Evolutionary conservation across 2,797 vertebrate genomes (phyloP), one percentile per base, ranked within the genome.

Genomic region (Hydrophis major): DNA sequence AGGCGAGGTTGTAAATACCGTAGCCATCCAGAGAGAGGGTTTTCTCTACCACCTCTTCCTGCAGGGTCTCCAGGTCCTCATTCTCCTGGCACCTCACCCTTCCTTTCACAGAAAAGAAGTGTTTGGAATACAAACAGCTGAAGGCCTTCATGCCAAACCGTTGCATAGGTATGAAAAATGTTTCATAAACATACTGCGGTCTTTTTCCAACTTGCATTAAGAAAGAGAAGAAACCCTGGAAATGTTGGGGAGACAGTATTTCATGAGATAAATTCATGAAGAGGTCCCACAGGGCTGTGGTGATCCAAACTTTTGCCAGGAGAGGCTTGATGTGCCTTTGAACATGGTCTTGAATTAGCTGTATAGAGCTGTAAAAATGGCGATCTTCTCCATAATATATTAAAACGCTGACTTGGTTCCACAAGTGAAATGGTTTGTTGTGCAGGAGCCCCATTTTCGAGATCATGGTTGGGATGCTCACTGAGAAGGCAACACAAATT

Each of bases 401-500:
- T 5, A 89, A 63, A 10, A 50, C 60, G 1, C 47, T 89, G 88
- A 89, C 60, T 0, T 63, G 13, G 4, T 27, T 50, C 88, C 88
- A 89, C 6, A 10, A n/a, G 25, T 2, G 0, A 50, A 32, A 1
- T 18, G 16, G 18, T 42, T 42, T 16, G 0, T 42, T 78, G 1
- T 0, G 5, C 37, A 22, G 7, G 2, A 42, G 1, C 0, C 18
- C 2, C 0, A 2, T 2, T 42, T 60, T 25, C 10, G 6, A 8
- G 2, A 0, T 0, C 6, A 61, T 13, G 0, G 22, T 47, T 27
- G 20, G 32, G 12, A 27, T 47, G 2, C 7, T 89, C 61, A 47
- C 16, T 2, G 60, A 63, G 42, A 89, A 89, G 42, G 88, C 88
- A 8, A 66, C 42, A 8, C 87, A 88, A 32, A 88, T 57, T 2